Evolutionary conservation across 2,113 vertebrate genomes (phyloP), one percentile per base, ranked within the genome.

Genomic region (Triplophysa siluroides): DNA sequence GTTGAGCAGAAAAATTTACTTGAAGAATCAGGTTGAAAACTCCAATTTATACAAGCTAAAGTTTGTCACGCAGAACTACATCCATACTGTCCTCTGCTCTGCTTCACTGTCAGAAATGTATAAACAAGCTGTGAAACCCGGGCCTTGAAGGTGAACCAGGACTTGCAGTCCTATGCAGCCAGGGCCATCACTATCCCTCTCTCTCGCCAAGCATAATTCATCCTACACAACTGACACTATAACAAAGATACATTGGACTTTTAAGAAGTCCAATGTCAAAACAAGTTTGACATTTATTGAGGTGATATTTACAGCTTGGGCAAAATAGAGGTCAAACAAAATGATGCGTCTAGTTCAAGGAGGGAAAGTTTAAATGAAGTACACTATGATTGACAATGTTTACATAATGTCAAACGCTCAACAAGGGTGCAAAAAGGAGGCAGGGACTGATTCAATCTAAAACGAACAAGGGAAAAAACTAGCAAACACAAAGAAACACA

Each of bases 51-150:
- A 87, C 61, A 38, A 71, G 67, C 78, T 12, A 45, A 45, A 45
- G 19, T 58, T 8, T 19, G n/a, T 19, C 85, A 71, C 63, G 29
- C 29, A 69, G 71, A 86, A 68, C 63, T 66, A 84, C 83, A 70
- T 82, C 67, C 65, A 82, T 83, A 66, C 85, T 64, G 69, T 19
- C 76, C 81, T 85, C 64, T 74, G 80, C 80, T 86, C 87, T 86
- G 86, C 79, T 81, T 88, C 87, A 87, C 83, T 81, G 84, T 83
- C 85, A 87, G 10, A 33, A 50, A 43, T 77, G 78, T 72, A 26
- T 91, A 88, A 88, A 88, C 89, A 88, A 85, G 41, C 64, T 43
- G 9, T 16, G 52, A 81, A 69, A 78, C 60, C 33, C 16, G 3
- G 83, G 80, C 78, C 83, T 80, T 54, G 33, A 61, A 85, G 75